phyloP scores from a whole-genome alignment of 2,113 vertebrate species.

The Callorhinus ursinus region DNA sequence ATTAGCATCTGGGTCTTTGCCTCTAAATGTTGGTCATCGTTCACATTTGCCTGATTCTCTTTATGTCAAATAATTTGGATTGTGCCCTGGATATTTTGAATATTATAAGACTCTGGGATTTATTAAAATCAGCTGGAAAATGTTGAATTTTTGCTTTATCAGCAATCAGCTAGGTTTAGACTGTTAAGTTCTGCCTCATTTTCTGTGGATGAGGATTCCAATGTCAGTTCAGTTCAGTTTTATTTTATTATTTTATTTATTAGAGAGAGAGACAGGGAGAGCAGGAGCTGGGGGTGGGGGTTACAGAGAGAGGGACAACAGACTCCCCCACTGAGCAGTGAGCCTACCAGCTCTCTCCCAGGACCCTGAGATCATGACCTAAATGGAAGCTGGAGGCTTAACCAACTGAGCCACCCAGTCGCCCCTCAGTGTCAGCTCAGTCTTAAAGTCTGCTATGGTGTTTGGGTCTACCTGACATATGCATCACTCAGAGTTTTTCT shows the following conservation, averaged over 20 bases:
- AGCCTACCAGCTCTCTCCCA: neutral
- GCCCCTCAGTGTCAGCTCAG: neutral
- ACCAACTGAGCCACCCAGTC: neutral
- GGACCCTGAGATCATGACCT: neutral
- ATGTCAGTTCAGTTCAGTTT: neutral
- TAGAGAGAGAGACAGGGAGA: neutral
- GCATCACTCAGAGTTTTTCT: neutral
- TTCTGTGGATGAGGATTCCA: neutral
- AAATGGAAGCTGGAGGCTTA: neutral
- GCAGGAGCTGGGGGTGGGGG: neutral
- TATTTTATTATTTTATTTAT: too few species aligned
- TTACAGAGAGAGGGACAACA: neutral
- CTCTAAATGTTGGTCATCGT: neutral
- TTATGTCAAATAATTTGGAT: neutral
- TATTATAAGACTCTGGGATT: neutral
- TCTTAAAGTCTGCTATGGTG: neutral
- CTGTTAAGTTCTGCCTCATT: neutral
- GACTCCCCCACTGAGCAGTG: neutral
- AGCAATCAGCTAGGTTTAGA: neutral
- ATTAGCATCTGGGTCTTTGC: neutral
- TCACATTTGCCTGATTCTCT: neutral
- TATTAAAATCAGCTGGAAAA: neutral
- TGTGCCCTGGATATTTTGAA: neutral
- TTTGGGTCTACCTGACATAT: neutral
- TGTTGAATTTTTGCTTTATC: neutral